Conservation (phyloP, 1,140 invertebrate genomes). For the Cydia splendana region DNA sequence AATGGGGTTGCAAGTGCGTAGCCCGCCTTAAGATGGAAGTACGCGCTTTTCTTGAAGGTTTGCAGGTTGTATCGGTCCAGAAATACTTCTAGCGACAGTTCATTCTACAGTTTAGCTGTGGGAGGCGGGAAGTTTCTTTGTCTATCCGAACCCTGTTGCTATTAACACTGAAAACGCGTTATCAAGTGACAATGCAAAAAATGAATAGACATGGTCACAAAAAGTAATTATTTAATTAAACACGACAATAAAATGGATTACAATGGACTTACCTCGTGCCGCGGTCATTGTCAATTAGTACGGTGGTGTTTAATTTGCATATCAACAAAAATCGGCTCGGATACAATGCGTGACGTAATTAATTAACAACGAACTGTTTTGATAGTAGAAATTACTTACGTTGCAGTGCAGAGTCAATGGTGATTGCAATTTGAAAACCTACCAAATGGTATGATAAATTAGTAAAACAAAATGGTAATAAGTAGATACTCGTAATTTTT, state of each 20-base stretch:
- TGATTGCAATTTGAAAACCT: not conserved
- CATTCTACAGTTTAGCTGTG: too few species aligned
- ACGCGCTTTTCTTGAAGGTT: too few species aligned
- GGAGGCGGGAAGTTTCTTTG: too few species aligned
- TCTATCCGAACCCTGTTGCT: too few species aligned
- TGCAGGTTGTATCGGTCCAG: too few species aligned
- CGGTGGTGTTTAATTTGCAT: not conserved
- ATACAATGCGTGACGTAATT: not conserved
- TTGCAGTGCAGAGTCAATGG: not conserved
- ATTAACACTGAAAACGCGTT: too few species aligned
- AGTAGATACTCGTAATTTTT: too few species aligned
- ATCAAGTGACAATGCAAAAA: not conserved
- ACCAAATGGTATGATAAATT: not conserved
- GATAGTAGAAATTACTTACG: not conserved
- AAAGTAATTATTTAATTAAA: conserved; percentile 18
- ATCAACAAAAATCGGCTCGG: conserved; percentile 3
- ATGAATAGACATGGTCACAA: not conserved
- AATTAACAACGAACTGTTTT: not conserved
- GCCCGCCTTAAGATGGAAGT: too few species aligned
- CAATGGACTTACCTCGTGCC: not conserved
- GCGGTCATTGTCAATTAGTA: conserved; percentile 11
- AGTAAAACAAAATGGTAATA: not conserved
- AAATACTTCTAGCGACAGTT: too few species aligned
- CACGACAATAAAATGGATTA: not conserved
- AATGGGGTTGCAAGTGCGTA: too few species aligned